Percentiles rank a stretch among this genome's conserved stretches.
Evolutionary conservation across 1,140 invertebrate genomes (phyloP).

Genomic region (Saxidomus purpurata): DNA sequence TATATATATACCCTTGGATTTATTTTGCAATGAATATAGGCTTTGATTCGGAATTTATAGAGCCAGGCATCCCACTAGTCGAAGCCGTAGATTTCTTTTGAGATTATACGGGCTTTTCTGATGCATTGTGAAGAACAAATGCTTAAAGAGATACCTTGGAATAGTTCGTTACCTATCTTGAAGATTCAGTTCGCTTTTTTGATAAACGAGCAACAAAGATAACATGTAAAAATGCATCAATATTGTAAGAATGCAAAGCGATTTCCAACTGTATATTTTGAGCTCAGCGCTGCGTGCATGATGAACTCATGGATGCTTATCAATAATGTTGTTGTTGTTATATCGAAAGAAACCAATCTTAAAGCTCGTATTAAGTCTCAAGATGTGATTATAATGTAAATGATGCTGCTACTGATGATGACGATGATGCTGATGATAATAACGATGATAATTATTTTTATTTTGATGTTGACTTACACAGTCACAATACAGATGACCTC

Average conservation of each 20-base stretch:
- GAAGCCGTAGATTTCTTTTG: not conserved
- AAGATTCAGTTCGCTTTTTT: too few species aligned
- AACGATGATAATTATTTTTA: too few species aligned
- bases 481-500: too few species aligned
- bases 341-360: too few species aligned
- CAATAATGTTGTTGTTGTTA: too few species aligned
- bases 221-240: slow-evolving; percentile 4
- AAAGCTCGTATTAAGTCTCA: too few species aligned
- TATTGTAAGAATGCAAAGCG: not conserved
- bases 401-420: too few species aligned
- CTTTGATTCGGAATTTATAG: slow-evolving; percentile 25
- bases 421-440: too few species aligned
- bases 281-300: not conserved
- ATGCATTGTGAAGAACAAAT: slow-evolving; percentile 1
- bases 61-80: not conserved
- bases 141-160: not conserved
- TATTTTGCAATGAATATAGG: slow-evolving; percentile 34
- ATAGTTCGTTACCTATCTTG: not conserved
- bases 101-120: slow-evolving; percentile 7
- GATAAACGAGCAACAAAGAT: not conserved
- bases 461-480: too few species aligned
- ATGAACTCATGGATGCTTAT: too few species aligned
- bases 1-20: slow-evolving; percentile 1
- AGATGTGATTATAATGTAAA: too few species aligned
- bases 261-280: not conserved